Evolutionary conservation across 2,113 vertebrate genomes (phyloP), one percentile per base, ranked within the genome.

Genomic region (Dolichotis patagonum): DNA sequence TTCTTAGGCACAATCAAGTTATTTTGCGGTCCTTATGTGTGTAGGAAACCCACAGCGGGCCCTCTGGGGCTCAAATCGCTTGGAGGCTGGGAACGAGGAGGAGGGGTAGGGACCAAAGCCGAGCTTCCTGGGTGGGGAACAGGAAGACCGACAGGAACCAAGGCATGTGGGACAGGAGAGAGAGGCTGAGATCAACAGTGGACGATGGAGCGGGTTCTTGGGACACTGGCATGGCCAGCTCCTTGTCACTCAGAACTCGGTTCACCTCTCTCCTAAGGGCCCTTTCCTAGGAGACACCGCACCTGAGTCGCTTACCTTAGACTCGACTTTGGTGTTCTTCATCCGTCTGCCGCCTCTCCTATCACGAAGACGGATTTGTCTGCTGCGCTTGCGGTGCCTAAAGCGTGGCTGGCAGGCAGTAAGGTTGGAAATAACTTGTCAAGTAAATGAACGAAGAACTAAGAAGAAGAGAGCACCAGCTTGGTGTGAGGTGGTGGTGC

Each of bases 1-100:
- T 94, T 90, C 85, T 94, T 54, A 43, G 28, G 81, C 81, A 38
- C 81, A 54, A 69, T 77, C 81, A 20, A 43, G 75, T 96, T 92
- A 91, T 32, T 95, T 83, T 67, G 65, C 88, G 54, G 0, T 83
- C 80, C 32, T 88, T 91, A 12, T 24, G 12, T 22, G 1, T 28
- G 7, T 35, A 28, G 49, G 82, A 92, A 94, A 30, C 67, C 35
- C 43, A 82, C 7, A 22, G 69, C 49, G 43, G 26, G 16, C 24
- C 35, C 65, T 3, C 38, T 35, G 56, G 60, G 52, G 38, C 73
- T 60, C 41, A 30, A 3, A 43, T 49, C 38, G 73, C 52, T 52
- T 35, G 14, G 83, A 54, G 41, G 3, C 63, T 78, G 69, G 22
- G 13, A 20, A 35, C 13, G 49, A 93, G 65, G 67, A 94, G 54